Evolutionary conservation across 2,888 invertebrate genomes (phyloP).

Genomic region (Colostygia pectinataria): DNA sequence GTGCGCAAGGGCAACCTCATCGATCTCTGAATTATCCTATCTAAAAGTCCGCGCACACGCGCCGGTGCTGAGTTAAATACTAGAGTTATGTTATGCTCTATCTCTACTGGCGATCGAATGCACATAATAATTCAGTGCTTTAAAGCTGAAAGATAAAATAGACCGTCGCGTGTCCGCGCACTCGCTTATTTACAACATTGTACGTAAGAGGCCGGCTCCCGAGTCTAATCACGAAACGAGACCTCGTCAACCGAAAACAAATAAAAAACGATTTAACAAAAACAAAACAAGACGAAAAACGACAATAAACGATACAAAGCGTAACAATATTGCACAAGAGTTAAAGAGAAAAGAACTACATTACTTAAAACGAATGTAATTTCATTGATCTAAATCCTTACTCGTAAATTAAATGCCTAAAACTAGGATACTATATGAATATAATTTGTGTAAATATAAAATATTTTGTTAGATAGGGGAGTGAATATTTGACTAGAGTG

Average conservation of each 20-base stretch:
- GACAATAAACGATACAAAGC: conserved; percentile 70
- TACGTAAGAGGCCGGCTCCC: conserved; percentile 45
- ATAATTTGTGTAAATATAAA: conserved; percentile 84
- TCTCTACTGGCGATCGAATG: conserved; percentile 29
- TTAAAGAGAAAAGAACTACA: conserved; percentile 66
- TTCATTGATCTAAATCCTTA: conserved; percentile 63
- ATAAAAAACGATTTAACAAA: conserved; percentile 50
- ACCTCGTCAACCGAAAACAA: conserved; percentile 57
- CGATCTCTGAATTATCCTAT: conserved; percentile 33
- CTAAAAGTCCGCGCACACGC: conserved; percentile 38
- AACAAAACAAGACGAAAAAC: conserved; percentile 55
- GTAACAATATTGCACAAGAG: conserved; percentile 80
- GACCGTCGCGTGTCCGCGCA: conserved; percentile 27
- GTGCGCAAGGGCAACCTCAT: conserved; percentile 29
- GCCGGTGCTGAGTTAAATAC: conserved; percentile 20
- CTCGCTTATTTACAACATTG: conserved; percentile 32
- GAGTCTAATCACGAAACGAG: conserved; percentile 51
- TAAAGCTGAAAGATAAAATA: conserved; percentile 27
- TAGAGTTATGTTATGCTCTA: conserved; percentile 29
- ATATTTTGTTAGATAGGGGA: conserved; percentile 78
- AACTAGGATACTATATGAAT: conserved; percentile 83
- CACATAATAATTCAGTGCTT: conserved; percentile 27
- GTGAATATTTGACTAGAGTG: conserved; percentile 83
- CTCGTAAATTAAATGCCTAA: conserved; percentile 78
- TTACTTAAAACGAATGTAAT: conserved; percentile 57